Evolutionary conservation across 1,140 invertebrate genomes (phyloP).

Genomic region (Cataglyphis hispanica): DNA sequence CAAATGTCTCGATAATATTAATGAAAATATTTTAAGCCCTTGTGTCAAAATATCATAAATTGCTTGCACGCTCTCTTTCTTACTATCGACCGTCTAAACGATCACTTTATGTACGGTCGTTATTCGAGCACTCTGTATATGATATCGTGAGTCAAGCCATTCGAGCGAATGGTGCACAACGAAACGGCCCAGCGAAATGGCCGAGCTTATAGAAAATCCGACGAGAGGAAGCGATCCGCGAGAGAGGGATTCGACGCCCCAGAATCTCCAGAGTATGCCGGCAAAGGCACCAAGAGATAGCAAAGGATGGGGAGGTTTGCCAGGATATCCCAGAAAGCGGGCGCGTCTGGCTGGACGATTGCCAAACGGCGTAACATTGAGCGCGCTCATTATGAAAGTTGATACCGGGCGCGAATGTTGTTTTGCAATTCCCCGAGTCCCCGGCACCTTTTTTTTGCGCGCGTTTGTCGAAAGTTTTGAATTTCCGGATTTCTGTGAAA

Average conservation of each 20-base stretch:
- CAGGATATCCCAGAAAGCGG: constrained; percentile 69
- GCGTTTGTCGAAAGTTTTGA: constrained; percentile 79
- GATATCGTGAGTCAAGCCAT: constrained; percentile 64
- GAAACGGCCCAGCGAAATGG: constrained; percentile 74
- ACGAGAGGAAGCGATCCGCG: constrained; percentile 73
- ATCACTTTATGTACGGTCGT: constrained; percentile 54
- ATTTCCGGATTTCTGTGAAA: constrained; percentile 75
- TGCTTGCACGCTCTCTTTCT: background rate
- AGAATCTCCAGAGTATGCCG: constrained; percentile 45
- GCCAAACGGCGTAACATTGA: constrained; percentile 83
- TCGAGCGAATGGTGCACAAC: constrained; percentile 66
- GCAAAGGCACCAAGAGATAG: constrained; percentile 49
- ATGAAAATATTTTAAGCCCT: background rate
- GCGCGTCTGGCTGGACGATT: constrained; percentile 77
- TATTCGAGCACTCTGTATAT: constrained; percentile 31
- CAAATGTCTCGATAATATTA: background rate
- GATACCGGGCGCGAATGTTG: constrained; percentile 79
- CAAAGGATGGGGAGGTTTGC: constrained; percentile 41
- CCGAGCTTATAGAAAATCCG: constrained; percentile 77
- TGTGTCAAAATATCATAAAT: constrained; percentile 3
- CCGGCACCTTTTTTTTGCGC: constrained; percentile 78
- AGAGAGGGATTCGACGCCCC: constrained; percentile 72
- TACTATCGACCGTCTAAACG: background rate
- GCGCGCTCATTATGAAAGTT: constrained; percentile 84
- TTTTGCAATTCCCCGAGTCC: constrained; percentile 80